Base-by-base conservation (phyloP, 2,113 vertebrate genomes). In the Euleptes europaea region DNA sequence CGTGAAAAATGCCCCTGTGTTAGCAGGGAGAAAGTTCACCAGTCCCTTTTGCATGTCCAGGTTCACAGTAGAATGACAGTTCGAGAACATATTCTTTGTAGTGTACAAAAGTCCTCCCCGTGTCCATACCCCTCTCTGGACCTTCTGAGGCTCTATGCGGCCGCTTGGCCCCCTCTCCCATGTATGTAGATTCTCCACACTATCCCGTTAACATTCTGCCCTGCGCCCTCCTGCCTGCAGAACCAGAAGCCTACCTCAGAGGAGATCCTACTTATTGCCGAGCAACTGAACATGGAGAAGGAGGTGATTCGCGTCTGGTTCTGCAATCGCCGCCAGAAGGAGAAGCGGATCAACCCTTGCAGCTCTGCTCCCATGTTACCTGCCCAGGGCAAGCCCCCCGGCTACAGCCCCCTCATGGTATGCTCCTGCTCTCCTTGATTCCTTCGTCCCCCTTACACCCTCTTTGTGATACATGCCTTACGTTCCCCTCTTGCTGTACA, bases 221-320 rank as follows among this genome's bases (percentile, higher is more conserved):
- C 57, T 44, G 23, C 19, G 19, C 1, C 83, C 65, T 38, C 63
- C 40, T 3, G n/a, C 28, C 14, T 15, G 3, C 93, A 98, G 98
- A 98, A 98, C 97, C 97, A 98, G 97, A 98, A 98, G 97, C 98
- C 97, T 97, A 98, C 97, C 97, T 98, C 98, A 96, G 98, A 98
- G 94, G 98, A 98, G 95, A 98, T 98, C 92, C 95, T 97, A 93
- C 94, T 98, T 92, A 98, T 98, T 21, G 96, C 98, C 0, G 97
- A 98, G 93, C 97, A 98, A 95, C 96, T 98, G 93, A 97, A 96
- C 95, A 98, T 98, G 97, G 98, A 98, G 95, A 98, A 98, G 94
- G 98, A 98, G 94, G 98, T 98, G 94, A 98, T 98, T 89, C 97
- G 98, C 31, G 97, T 98, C 92, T 98, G 97, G 97, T 98, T 98